Base-by-base conservation (phyloP, 2,797 vertebrate species). In the Alauda arvensis region DNA sequence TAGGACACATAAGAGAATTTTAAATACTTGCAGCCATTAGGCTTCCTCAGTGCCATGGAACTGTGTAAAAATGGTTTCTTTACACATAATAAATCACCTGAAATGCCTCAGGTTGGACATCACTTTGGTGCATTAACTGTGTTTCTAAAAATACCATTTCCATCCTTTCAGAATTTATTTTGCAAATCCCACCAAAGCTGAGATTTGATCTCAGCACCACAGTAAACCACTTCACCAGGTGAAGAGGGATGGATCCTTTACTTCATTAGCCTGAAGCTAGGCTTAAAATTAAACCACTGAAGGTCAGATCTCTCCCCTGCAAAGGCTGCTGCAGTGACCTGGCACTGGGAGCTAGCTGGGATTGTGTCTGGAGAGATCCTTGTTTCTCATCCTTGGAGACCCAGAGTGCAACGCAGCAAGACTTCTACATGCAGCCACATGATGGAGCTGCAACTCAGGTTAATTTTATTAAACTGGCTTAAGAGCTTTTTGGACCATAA, bases 381-480 rank as follows among this genome's bases (percentile, higher is more conserved):
- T 10, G 16, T 23, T 67, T 53, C 66, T 55, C 69, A 40, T 4
- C 34, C 42, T 67, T 19, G 40, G 62, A 87, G 39, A 49, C 23
- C 3, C 0, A 0, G 18, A n/a, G 34, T 4, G 34, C 34, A 92
- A 42, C 7, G 2, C 39, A 59, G 62, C 78, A 71, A 24, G 34
- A 52, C 8, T 94, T 85, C 67, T 28, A 33, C 56, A 71, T 46
- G 65, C 66, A 83, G 65, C 95, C 95, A 94, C 94, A 92, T 4
- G 95, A 94, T 94, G 94, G 94, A 87, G 93, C 95, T 91, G 76
- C 51, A 93, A 26, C 42, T 93, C 93, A 93, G 88, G 51, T 75
- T 61, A 82, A 84, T 65, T 51, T 66, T 19, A 51, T 17, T 60
- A 13, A 75, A 83, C 25, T 46, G 59, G 10, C 15, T 69, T 51